Base-by-base conservation (phyloP, 2,797 vertebrate genomes). In the Amblyopsis hoosieri region DNA sequence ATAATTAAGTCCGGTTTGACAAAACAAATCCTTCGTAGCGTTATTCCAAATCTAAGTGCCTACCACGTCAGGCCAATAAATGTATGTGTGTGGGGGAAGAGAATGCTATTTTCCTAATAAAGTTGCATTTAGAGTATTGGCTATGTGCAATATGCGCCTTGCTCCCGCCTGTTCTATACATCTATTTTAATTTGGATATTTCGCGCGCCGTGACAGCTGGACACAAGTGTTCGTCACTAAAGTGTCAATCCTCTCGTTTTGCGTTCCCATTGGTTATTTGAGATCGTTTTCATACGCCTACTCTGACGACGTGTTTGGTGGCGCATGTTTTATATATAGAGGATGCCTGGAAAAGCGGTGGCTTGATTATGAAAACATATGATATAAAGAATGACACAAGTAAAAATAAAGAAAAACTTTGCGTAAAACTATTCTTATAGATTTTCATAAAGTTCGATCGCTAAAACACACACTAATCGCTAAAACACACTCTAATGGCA, bases 161-260 rank as follows among this genome's bases (percentile, higher is more conserved):
- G 82, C 91, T 93, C 93, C 92, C 93, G 93, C 92, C 88, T 80
- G 80, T 82, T 87, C 76, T 63, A 12, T 2, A 15, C 51, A 66
- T 66, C 47, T 58, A 84, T 73, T n/a, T 10, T 72, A 66, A 2
- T 62, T 91, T 94, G 84, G 81, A 93, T 70, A 64, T 88, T 93
- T 93, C 90, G 93, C 93, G 93, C 91, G 89, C 78, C 81, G 74
- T 66, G 82, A 86, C 85, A 87, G 83, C 88, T 87, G 88, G 59
- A 48, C 74, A 15, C 54, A 57, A 71, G 51, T 54, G 69, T 64
- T 66, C 65, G 17, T 57, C 70, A 55, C 3, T 6, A 45, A 23
- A 8, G 45, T 76, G 81, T 87, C 80, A 85, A 85, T 91, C 86
- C 58, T 0, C 8, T 0, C 1, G 72, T 64, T 67, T 57, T 60